These are phyloP conservation scores for Linurgus olivaceus DNA, from an alignment of 2,797 vertebrate genomes.

Conservation along the genomic window DNA sequence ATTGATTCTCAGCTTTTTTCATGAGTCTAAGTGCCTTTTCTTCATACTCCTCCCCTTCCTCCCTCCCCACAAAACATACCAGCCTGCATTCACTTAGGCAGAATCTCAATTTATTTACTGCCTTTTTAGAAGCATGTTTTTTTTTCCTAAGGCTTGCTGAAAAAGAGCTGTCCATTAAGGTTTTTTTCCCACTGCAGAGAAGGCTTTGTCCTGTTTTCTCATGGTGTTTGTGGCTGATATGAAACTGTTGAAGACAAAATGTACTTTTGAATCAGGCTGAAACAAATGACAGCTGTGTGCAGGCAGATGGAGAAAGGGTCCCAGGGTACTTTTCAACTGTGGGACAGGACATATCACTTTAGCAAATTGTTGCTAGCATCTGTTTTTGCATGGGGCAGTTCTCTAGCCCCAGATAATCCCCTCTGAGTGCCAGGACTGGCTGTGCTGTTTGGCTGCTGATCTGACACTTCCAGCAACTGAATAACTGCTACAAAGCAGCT, in stretches of 20 bases:
- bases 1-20: slow-evolving; percentile 25
- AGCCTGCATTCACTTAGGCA: neutral
- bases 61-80: neutral
- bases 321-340: neutral
- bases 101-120: slow-evolving; percentile 21
- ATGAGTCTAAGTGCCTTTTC: neutral
- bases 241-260: neutral
- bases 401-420: neutral
- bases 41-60: neutral
- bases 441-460: slow-evolving; percentile 22
- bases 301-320: neutral
- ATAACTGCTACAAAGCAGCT: neutral
- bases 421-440: neutral
- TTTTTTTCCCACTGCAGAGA: neutral
- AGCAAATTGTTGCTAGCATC: neutral
- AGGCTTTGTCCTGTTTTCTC: neutral
- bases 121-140: neutral
- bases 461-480: neutral
- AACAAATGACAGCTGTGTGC: neutral
- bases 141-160: neutral
- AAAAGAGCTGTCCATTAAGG: neutral
- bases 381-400: neutral
- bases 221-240: neutral
- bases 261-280: neutral
- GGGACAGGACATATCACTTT: neutral